Conservation (phyloP, 1,140 invertebrate genomes). For the Galleria mellonella region DNA sequence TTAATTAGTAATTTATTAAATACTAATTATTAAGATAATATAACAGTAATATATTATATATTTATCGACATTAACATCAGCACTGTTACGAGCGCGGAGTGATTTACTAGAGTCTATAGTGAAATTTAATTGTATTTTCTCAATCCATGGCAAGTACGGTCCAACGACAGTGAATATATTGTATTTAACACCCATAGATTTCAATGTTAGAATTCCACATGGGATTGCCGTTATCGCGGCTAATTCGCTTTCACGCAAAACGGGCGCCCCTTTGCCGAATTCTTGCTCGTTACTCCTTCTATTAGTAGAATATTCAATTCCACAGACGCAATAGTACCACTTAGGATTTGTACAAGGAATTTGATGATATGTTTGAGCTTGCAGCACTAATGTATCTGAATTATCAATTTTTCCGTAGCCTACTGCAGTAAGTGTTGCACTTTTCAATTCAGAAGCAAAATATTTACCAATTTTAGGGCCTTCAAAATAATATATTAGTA, state of each 20-base stretch:
- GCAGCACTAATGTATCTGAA: slow-evolving; percentile 21
- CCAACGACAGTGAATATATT: slow-evolving; percentile 44
- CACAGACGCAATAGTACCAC: slow-evolving; percentile 54
- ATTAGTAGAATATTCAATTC: slow-evolving; percentile 25
- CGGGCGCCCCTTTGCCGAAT: slow-evolving; percentile 42
- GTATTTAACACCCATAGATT: slow-evolving; percentile 20
- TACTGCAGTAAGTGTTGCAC: slow-evolving; percentile 25
- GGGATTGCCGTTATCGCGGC: slow-evolving; percentile 31
- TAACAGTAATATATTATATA: background rate
- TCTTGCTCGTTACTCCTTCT: slow-evolving; percentile 20
- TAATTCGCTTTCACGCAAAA: slow-evolving; percentile 28
- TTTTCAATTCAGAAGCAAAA: slow-evolving; percentile 29
- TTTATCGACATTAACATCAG: background rate
- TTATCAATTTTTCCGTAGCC: slow-evolving; percentile 29
- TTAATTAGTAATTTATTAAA: slow-evolving; percentile 12
- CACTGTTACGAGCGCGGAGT: background rate
- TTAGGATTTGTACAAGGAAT: slow-evolving; percentile 38
- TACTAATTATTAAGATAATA: slow-evolving; percentile 5
- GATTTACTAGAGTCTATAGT: no score
- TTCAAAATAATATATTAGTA: slow-evolving; percentile 22
- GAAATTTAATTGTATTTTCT: slow-evolving; percentile 14
- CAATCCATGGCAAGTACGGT: slow-evolving; percentile 40
- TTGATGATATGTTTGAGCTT: slow-evolving; percentile 33
- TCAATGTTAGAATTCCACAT: slow-evolving; percentile 19
- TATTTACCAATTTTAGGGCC: slow-evolving; percentile 24